Conservation (phyloP, 2,888 invertebrate species). For the Xylota segnis region DNA sequence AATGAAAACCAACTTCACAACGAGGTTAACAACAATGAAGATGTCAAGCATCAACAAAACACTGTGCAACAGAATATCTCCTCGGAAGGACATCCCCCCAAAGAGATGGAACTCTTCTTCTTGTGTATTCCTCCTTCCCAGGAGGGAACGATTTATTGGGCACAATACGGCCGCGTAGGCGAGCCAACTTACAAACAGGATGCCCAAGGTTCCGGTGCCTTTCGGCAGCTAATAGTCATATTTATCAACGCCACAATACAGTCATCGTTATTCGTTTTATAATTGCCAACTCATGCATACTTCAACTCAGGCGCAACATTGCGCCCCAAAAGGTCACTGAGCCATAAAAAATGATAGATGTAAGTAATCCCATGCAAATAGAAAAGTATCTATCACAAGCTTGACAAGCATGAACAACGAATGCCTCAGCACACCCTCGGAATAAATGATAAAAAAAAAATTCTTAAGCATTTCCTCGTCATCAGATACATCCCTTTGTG, state of each 20-base stretch:
- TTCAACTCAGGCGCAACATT: slow-evolving; percentile 2
- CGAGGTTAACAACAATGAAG: slow-evolving; percentile 61
- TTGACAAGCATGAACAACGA: slow-evolving; percentile 38
- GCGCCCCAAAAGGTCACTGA: slow-evolving; percentile 31
- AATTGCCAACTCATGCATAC: slow-evolving; percentile 9
- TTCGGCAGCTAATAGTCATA: not conserved
- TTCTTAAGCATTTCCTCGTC: slow-evolving; percentile 21
- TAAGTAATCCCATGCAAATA: slow-evolving; percentile 16
- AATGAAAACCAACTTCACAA: slow-evolving; percentile 37
- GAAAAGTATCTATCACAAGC: slow-evolving; percentile 23
- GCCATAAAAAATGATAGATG: slow-evolving; percentile 38
- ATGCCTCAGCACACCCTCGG: slow-evolving; percentile 1
- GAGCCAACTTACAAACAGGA: not conserved
- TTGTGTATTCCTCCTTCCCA: not conserved
- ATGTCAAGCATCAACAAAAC: slow-evolving; percentile 45
- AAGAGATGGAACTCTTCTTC: not conserved
- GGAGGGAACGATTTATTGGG: not conserved
- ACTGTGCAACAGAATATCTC: slow-evolving; percentile 30
- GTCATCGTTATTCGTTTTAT: not conserved
- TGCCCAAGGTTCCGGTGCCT: not conserved
- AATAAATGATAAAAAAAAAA: slow-evolving; percentile 35
- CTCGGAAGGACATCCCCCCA: not conserved
- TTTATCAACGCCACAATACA: not conserved
- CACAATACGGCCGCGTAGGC: not conserved
- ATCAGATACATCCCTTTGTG: slow-evolving; percentile 35